These are phyloP conservation scores for Drosophila anomelani DNA, from an alignment of 2,888 invertebrate species.

Conservation along the genomic window DNA sequence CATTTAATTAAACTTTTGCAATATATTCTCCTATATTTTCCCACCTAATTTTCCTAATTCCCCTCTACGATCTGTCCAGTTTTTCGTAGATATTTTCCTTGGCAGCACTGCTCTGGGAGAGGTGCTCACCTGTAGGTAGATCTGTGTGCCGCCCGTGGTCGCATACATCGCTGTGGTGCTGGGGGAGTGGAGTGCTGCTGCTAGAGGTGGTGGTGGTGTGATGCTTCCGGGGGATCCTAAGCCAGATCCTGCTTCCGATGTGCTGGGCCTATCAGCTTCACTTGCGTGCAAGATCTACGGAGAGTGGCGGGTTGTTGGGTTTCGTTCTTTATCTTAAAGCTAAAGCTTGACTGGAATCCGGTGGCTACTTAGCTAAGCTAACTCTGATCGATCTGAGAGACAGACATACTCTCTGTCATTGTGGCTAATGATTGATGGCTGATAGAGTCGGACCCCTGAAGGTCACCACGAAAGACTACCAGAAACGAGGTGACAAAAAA, in stretches of 20 bases:
- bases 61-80: not conserved
- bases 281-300: constrained; percentile 83
- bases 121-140: constrained; percentile 85
- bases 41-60: not conserved
- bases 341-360: constrained; percentile 29
- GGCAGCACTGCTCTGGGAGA: constrained; percentile 8
- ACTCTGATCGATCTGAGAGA: constrained; percentile 20
- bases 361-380: constrained; percentile 6
- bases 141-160: constrained; percentile 85
- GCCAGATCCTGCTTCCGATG: constrained; percentile 19
- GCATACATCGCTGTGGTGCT: constrained; percentile 83
- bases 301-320: constrained; percentile 48
- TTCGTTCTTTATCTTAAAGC: constrained; percentile 29
- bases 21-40: not conserved
- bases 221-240: constrained; percentile 3
- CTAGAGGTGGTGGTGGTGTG: not conserved
- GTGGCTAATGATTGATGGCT: constrained; percentile 67
- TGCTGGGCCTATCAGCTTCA: constrained; percentile 50
- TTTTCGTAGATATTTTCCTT: not conserved
- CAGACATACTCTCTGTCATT: constrained; percentile 23
- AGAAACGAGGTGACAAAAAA: constrained; percentile 49
- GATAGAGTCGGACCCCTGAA: constrained; percentile 55
- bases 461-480: constrained; percentile 50
- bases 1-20: too few species aligned
- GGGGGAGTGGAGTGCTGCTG: constrained; percentile 37